Evolutionary conservation across 2,797 vertebrate species (phyloP).

Genomic region (Cheirogaleus major): DNA sequence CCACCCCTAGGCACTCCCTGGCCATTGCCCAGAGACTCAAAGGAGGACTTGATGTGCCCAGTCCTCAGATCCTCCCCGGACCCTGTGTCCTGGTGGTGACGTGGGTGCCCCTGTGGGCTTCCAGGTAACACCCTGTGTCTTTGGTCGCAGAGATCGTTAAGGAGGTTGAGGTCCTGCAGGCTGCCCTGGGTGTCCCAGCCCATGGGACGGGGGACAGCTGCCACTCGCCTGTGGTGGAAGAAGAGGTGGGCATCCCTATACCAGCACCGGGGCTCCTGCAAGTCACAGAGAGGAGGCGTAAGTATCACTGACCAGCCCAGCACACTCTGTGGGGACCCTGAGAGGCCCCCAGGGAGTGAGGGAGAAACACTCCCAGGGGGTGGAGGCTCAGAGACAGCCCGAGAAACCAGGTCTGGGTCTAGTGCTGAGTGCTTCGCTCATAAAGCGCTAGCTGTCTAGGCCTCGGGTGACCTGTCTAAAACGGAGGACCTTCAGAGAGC

Average conservation of each 20-base stretch:
- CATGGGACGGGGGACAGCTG: constrained; percentile 75
- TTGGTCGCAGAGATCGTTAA: constrained; percentile 88
- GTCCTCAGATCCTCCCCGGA: neutral
- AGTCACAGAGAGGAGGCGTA: constrained; percentile 94
- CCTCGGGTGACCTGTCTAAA: neutral
- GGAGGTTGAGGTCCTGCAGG: constrained; percentile 87
- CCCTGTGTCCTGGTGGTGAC: neutral
- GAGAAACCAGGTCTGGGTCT: neutral
- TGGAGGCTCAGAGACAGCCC: neutral
- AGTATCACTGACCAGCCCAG: constrained; percentile 80
- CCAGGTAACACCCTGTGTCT: neutral
- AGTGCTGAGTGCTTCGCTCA: neutral
- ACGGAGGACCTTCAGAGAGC: neutral
- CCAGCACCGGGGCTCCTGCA: constrained; percentile 93
- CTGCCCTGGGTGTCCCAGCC: constrained; percentile 56
- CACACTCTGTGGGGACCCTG: accelerated
- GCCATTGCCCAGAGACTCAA: neutral
- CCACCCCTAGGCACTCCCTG: neutral
- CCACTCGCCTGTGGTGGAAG: constrained; percentile 79
- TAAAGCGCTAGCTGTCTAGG: neutral
- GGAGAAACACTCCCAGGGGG: neutral
- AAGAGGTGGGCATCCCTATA: constrained; percentile 87
- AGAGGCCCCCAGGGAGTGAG: neutral
- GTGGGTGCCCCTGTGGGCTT: neutral
- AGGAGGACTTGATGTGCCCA: neutral